Evolutionary conservation across 1,140 invertebrate genomes (phyloP), one percentile per base, ranked within the genome.

Genomic region (Nylanderia fulva): DNA sequence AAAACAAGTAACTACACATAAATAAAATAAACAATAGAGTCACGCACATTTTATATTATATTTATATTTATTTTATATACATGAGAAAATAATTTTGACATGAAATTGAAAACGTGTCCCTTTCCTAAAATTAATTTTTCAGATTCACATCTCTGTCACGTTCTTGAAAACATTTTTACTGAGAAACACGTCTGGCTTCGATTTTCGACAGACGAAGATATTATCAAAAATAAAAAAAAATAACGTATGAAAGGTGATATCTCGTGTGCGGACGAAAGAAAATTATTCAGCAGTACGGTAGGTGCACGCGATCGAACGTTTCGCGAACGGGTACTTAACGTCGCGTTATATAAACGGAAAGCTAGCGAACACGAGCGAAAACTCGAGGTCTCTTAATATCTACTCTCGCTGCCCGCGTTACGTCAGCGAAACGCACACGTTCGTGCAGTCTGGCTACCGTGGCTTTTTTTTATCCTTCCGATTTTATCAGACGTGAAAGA

Each of bases 361-460:
- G 77, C 77, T 36, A 71, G 21, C 27, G 29, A 33, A 18, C 61
- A 66, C 52, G 66, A 80, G 66, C 77, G 77, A 64, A 82, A 82
- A 82, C 66, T 60, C 52, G 77, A 82, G 77, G 77, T 71, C 77
- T 82, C 77, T 82, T 82, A 82, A 82, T 82, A 82, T 82, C 77
- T 56, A 82, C 77, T 77, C 75, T 82, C 77, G 77, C 66, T 82
- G 52, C 36, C 36, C 66, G 42, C 52, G 77, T 82, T 82, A 71
- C 77, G 52, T 82, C 77, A 82, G 48, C 64, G 45, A 71, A 24
- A 69, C 76, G 33, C 61, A 52, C 61, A 64, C 48, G 18, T n/a
- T 27, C 7, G 27, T 13, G 45, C 24, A 11, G 77, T 80, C 64
- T 39, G 48, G 76, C 21, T 54, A 45, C n/a, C 11, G 29, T n/a